These are phyloP conservation scores for Centruroides sculpturatus DNA, from an alignment of 1,140 invertebrate species.

Conservation along the genomic window DNA sequence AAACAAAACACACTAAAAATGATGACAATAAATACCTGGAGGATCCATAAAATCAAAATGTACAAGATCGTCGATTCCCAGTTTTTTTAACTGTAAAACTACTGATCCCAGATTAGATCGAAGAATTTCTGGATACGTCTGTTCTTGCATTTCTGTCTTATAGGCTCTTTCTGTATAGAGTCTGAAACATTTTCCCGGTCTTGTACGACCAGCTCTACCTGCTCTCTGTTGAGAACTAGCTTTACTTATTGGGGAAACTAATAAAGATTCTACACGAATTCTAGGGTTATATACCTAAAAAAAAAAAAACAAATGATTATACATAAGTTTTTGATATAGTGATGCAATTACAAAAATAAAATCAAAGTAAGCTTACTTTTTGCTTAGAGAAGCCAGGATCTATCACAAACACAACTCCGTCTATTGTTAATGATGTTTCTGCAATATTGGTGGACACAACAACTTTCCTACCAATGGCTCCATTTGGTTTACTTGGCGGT, in stretches of 20 bases:
- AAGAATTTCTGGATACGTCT: slow-evolving; percentile 98
- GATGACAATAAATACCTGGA: slow-evolving; percentile 40
- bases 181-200: slow-evolving; percentile 95
- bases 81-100: slow-evolving; percentile 94
- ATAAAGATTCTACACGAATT: slow-evolving; percentile 89
- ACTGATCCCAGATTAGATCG: slow-evolving; percentile 92
- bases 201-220: slow-evolving; percentile 88
- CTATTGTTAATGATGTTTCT: slow-evolving; percentile 97
- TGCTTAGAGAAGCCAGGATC: slow-evolving; percentile 99
- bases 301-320: neutral
- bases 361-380: slow-evolving; percentile 44
- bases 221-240: slow-evolving; percentile 98
- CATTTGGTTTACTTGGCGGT: slow-evolving; percentile 80
- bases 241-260: slow-evolving; percentile 98
- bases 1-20: no score
- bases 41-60: slow-evolving; percentile 99
- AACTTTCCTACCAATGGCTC: slow-evolving; percentile 84
- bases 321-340: neutral
- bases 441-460: slow-evolving; percentile 99
- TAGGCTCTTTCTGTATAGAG: slow-evolving; percentile 98
- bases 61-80: slow-evolving; percentile 97
- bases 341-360: neutral
- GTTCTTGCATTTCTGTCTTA: slow-evolving; percentile 98
- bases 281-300: slow-evolving; percentile 80
- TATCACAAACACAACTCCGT: slow-evolving; percentile 99